phyloP scores from a whole-genome alignment of 2,888 invertebrate species.

The Luperina nickerlii region DNA sequence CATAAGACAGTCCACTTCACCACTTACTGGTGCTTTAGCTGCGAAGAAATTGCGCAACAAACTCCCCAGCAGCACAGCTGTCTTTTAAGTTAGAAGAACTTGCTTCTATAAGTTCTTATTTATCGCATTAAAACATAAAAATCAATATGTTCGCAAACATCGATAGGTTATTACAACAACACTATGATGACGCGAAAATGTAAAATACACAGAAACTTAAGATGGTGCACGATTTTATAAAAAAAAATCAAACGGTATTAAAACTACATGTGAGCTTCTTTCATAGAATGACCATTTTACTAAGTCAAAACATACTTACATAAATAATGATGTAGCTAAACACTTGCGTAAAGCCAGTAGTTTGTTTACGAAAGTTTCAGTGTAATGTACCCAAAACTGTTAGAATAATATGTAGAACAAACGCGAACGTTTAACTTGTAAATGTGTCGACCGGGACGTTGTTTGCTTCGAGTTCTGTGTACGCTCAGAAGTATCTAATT shows the following conservation, averaged over 20 bases:
- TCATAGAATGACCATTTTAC: neutral
- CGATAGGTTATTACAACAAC: neutral
- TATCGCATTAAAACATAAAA: neutral
- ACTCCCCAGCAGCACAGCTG: no score
- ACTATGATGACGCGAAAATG: neutral
- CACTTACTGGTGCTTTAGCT: neutral
- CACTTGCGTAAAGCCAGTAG: conserved; percentile 1
- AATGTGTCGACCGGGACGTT: neutral
- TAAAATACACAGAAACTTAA: neutral
- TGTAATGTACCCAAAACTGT: conserved; percentile 16
- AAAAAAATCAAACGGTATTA: neutral
- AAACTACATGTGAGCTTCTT: neutral
- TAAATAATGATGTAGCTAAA: neutral
- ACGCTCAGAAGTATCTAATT: neutral
- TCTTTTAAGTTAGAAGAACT: no score
- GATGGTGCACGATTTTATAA: neutral
- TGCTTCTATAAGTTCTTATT: neutral
- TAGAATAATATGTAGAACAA: conserved; percentile 27
- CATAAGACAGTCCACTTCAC: neutral
- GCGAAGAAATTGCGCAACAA: neutral
- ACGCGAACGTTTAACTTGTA: conserved; percentile 14
- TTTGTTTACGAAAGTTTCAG: conserved; percentile 3
- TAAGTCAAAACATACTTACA: neutral
- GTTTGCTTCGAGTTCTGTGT: conserved; percentile 9
- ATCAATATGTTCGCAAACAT: neutral